Base-by-base conservation (phyloP, 1,140 invertebrate species). In the Drosophila paulistorum region DNA sequence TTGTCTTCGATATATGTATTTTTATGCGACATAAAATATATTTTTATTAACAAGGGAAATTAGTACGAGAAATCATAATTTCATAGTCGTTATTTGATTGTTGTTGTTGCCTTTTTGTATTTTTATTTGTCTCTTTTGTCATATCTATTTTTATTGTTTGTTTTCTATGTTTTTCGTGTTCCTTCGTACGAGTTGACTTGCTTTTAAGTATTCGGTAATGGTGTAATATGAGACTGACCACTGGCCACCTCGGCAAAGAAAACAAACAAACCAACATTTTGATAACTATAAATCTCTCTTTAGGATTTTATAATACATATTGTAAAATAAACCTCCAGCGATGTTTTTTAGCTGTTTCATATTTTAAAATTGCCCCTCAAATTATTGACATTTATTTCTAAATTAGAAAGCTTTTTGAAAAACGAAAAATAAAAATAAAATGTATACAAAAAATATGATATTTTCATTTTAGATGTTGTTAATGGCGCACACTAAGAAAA, bases 41-140 rank as follows among this genome's bases (percentile, higher is more conserved):
- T 74, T 86, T 87, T 87, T 87, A 87, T 87, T 83, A 87, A 87
- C 83, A 83, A 87, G 48, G 71, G 51, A 90, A 89, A 89, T 89
- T 89, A 89, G 84, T 78, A 45, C 57, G 61, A 72, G 79, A 84
- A 89, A 89, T 89, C 84, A 89, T 89, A 89, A 84, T 84, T 89
- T 89, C 71, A 89, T 84, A 79, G 77, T 61, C 59, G 37, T 68
- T 69, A 48, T 71, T 81, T 72, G 17, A 33, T n/a, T 73, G 57
- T 69, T 87, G 70, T 87, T 85, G 23, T 74, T 74, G 13, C 14
- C 14, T 48, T 20, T 3, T 48, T 48, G 45, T 14, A 2, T 14
- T 55, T 55, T 58, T 39, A 23, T 20, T 45, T 2, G 37, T 39
- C 37, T 39, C 41, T 55, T 30, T 58, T 45, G 74, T 77, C 69